Evolutionary conservation across 2,113 vertebrate species (phyloP).

Genomic region (Pholis gunnellus): DNA sequence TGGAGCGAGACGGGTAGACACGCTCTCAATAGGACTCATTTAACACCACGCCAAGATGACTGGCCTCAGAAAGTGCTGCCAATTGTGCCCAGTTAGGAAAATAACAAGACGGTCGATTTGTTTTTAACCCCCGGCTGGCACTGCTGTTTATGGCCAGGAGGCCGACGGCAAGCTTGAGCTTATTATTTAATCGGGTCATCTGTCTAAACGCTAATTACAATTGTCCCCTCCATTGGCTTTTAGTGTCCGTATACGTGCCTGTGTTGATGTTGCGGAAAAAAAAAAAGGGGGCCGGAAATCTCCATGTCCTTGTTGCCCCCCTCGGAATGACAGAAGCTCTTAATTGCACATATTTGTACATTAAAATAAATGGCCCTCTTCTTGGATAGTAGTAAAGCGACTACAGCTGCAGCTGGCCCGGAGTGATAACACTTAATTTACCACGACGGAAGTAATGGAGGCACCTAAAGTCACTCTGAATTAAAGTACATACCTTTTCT

Average conservation of each 20-base stretch:
- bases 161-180: constrained; percentile 44
- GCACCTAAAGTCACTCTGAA: constrained; percentile 15
- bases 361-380: constrained; percentile 47
- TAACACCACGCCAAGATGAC: constrained; percentile 58
- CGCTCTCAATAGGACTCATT: constrained; percentile 67
- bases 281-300: neutral
- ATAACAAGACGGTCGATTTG: constrained; percentile 67
- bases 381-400: constrained; percentile 27
- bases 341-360: constrained; percentile 51
- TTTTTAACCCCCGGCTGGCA: constrained; percentile 66
- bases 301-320: constrained; percentile 8
- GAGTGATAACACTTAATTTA: constrained; percentile 61
- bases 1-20: constrained; percentile 49
- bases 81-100: constrained; percentile 58
- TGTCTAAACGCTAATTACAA: constrained; percentile 63
- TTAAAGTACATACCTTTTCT: constrained; percentile 1
- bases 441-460: constrained; percentile 9
- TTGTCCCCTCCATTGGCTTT: constrained; percentile 42
- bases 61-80: constrained; percentile 52
- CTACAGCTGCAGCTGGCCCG: constrained; percentile 45
- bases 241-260: neutral
- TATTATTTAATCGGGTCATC: constrained; percentile 70
- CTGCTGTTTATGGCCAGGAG: constrained; percentile 48
- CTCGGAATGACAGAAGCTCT: constrained; percentile 27
- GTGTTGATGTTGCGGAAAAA: constrained; percentile 4